These are phyloP conservation scores for Bhutanitis thaidina DNA, from an alignment of 2,888 invertebrate genomes.

Conservation along the genomic window DNA sequence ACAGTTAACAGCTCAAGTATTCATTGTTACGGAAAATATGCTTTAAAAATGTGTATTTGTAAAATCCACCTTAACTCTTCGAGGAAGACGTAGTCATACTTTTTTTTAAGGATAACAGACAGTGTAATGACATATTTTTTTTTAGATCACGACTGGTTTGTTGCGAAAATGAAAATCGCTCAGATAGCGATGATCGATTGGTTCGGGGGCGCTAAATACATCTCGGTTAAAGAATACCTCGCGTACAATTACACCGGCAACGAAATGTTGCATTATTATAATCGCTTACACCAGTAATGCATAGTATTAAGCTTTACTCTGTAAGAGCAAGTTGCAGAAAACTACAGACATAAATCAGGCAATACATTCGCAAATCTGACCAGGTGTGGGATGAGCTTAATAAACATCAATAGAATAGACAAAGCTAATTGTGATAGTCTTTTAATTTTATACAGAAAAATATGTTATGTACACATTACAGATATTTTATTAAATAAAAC, in stretches of 20 bases:
- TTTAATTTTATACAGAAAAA: constrained; percentile 6
- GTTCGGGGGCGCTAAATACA: constrained; percentile 89
- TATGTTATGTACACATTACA: constrained; percentile 12
- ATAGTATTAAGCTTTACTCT: too few species aligned
- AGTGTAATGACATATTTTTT: constrained; percentile 26
- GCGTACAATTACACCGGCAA: constrained; percentile 69
- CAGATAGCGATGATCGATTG: constrained; percentile 88
- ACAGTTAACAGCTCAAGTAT: too few species aligned
- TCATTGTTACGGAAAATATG: too few species aligned
- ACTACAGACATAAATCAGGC: too few species aligned
- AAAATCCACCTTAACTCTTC: too few species aligned
- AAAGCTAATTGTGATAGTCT: constrained; percentile 8
- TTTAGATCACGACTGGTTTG: constrained; percentile 89
- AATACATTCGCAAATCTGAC: background rate
- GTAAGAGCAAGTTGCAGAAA: background rate
- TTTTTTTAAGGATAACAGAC: too few species aligned
- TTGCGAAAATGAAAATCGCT: constrained; percentile 86
- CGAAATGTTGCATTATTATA: constrained; percentile 48
- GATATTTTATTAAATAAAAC: constrained; percentile 6
- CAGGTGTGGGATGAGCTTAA: background rate
- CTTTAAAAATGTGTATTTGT: too few species aligned
- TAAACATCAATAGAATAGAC: background rate
- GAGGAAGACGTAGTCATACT: too few species aligned
- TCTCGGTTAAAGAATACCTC: constrained; percentile 82
- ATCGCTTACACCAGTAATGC: constrained; percentile 22